Conservation (phyloP, 1,140 invertebrate genomes). For the Drosophila auraria region DNA sequence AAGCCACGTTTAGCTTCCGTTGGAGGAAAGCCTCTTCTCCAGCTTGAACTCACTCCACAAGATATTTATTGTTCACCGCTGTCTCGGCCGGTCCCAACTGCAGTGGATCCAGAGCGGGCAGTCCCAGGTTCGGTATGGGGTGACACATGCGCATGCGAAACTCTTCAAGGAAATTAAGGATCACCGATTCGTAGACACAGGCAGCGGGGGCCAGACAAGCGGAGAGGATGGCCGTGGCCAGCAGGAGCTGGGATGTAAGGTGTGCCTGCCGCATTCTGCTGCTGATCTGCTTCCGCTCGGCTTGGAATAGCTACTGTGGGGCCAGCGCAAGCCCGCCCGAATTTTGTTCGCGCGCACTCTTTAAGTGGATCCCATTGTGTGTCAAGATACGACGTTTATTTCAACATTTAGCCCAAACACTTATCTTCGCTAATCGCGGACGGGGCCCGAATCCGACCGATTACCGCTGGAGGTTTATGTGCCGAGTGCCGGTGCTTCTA, state of each 20-base stretch:
- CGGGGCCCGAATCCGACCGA: slow-evolving; percentile 15
- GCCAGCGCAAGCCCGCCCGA: background rate
- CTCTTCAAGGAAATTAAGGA: slow-evolving; percentile 60
- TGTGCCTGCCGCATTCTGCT: slow-evolving; percentile 26
- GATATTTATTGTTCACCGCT: slow-evolving; percentile 66
- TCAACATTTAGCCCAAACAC: slow-evolving; percentile 24
- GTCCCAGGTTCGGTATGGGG: slow-evolving; percentile 73
- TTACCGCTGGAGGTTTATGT: slow-evolving; percentile 7
- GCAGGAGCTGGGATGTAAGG: slow-evolving; percentile 19
- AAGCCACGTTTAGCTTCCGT: background rate
- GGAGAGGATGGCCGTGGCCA: slow-evolving; percentile 45
- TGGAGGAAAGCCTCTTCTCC: background rate
- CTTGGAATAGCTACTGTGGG: slow-evolving; percentile 38
- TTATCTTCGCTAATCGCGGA: slow-evolving; percentile 44
- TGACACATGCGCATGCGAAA: slow-evolving; percentile 75
- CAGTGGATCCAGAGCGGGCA: slow-evolving; percentile 75
- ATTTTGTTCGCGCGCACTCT: slow-evolving; percentile 48
- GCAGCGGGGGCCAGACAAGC: slow-evolving; percentile 36
- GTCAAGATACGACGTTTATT: slow-evolving; percentile 62
- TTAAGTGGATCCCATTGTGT: slow-evolving; percentile 52
- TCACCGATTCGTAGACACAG: slow-evolving; percentile 48
- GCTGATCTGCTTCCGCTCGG: slow-evolving; percentile 22
- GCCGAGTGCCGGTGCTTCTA: slow-evolving; percentile 10
- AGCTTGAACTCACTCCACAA: slow-evolving; percentile 67
- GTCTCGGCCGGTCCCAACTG: slow-evolving; percentile 40